Evolutionary conservation across 2,888 invertebrate genomes (phyloP).

Genomic region (Dastarcus helophoroides): DNA sequence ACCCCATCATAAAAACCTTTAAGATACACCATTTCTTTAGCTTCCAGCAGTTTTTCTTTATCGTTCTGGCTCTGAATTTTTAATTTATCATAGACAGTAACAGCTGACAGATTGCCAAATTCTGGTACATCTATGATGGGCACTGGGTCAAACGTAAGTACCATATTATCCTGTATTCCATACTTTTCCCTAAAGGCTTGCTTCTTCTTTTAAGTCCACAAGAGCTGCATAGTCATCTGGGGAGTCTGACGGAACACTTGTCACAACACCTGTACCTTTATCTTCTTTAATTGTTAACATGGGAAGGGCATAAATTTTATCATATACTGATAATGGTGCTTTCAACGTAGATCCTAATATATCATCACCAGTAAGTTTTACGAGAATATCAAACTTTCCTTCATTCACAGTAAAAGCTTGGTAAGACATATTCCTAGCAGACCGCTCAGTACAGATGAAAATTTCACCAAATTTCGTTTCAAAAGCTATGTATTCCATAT

Average conservation of each 20-base stretch:
- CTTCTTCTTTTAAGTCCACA: conserved; percentile 89
- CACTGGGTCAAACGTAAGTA: conserved; percentile 40
- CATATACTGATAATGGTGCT: conserved; percentile 76
- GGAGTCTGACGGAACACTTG: conserved; percentile 96
- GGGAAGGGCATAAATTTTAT: conserved; percentile 82
- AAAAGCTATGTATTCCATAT: conserved; percentile 86
- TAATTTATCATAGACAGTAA: conserved; percentile 69
- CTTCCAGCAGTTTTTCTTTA: conserved; percentile 81
- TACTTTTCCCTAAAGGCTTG: conserved; percentile 87
- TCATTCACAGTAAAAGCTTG: conserved; percentile 80
- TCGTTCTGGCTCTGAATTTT: conserved; percentile 99
- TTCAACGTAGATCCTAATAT: conserved; percentile 74
- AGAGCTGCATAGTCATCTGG: conserved; percentile 98
- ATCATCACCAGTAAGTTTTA: conserved; percentile 60
- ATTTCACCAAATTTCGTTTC: conserved; percentile 60
- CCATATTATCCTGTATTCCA: conserved; percentile 72
- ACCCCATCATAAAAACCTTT: conserved; percentile 95
- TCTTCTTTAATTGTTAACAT: conserved; percentile 97
- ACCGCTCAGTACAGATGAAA: conserved; percentile 75
- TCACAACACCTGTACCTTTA: conserved; percentile 96
- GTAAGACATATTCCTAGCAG: conserved; percentile 92
- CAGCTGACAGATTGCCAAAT: conserved; percentile 76
- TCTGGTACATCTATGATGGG: conserved; percentile 90
- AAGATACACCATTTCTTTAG: conserved; percentile 91
- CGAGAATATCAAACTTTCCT: conserved; percentile 62